phyloP scores from a whole-genome alignment of 2,797 vertebrate species.

The Jordanella pulchra region DNA sequence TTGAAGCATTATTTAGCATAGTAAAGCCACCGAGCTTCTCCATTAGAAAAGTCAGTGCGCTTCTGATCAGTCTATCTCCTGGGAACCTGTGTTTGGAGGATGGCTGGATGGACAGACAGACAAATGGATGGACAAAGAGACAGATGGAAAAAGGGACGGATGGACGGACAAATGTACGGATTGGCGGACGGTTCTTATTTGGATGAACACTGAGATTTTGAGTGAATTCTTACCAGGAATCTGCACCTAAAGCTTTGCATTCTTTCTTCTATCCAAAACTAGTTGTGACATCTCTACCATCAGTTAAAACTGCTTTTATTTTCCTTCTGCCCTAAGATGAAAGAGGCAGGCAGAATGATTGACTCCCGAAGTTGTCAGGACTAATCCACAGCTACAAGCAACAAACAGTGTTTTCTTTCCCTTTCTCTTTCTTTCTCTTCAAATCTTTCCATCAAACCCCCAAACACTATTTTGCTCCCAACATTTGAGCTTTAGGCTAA shows the following conservation, averaged over 20 bases:
- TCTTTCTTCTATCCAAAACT: constrained; percentile 28
- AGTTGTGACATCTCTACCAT: constrained; percentile 29
- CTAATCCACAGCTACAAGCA: constrained; percentile 66
- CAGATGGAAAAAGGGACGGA: no score
- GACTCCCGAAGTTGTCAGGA: constrained; percentile 53
- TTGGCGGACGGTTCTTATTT: background rate
- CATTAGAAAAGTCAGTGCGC: no score
- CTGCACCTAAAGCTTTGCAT: constrained; percentile 15
- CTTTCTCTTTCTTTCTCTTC: constrained; percentile 8
- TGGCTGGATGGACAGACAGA: no score
- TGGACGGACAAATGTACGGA: no score
- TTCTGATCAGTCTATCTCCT: no score
- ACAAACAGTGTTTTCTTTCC: constrained; percentile 34
- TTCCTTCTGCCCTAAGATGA: constrained; percentile 54
- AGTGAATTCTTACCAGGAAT: background rate
- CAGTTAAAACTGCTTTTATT: constrained; percentile 46
- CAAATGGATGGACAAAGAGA: no score
- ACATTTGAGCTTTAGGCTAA: constrained; percentile 59
- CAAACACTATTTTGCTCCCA: constrained; percentile 40
- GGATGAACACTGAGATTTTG: background rate
- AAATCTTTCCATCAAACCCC: constrained; percentile 33
- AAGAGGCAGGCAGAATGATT: constrained; percentile 57
- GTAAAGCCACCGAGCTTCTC: no score
- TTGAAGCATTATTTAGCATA: no score
- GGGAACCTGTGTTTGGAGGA: no score